phyloP scores from a whole-genome alignment of 1,140 invertebrate species.

The Argopecten irradians region DNA sequence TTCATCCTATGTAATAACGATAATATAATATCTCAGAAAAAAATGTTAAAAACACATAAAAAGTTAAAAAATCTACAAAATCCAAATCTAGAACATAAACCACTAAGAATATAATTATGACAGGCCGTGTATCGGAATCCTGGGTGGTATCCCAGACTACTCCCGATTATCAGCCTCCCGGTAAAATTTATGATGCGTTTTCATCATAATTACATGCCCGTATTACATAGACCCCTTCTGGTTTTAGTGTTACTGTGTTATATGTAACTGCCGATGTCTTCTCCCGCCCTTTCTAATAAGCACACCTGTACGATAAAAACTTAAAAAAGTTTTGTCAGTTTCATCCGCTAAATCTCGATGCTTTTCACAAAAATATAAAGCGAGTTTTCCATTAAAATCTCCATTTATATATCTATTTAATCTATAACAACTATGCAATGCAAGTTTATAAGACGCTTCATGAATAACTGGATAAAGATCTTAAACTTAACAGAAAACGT shows the following conservation, averaged over 20 bases:
- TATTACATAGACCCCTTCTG: background rate
- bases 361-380: background rate
- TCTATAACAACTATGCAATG: background rate
- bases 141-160: background rate
- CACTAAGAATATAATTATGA: background rate
- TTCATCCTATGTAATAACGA: too few relatives aligned
- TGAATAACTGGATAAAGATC: background rate
- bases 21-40: too few relatives aligned
- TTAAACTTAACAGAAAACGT: background rate
- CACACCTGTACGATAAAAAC: background rate
- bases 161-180: background rate
- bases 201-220: background rate
- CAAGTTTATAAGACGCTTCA: background rate
- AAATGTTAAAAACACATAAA: too few relatives aligned
- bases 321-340: background rate
- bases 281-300: background rate
- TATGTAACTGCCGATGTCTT: background rate
- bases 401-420: background rate
- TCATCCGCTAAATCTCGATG: too few relatives aligned
- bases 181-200: slow-evolving; percentile 12
- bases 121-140: background rate
- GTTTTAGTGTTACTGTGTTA: background rate
- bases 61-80: background rate
- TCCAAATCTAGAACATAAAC: background rate
- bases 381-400: background rate